Percentiles rank a stretch among this genome's conserved stretches.
These are phyloP conservation scores for Eulemur coronatus DNA, from an alignment of 2,797 vertebrate genomes.

Conservation along the genomic window DNA sequence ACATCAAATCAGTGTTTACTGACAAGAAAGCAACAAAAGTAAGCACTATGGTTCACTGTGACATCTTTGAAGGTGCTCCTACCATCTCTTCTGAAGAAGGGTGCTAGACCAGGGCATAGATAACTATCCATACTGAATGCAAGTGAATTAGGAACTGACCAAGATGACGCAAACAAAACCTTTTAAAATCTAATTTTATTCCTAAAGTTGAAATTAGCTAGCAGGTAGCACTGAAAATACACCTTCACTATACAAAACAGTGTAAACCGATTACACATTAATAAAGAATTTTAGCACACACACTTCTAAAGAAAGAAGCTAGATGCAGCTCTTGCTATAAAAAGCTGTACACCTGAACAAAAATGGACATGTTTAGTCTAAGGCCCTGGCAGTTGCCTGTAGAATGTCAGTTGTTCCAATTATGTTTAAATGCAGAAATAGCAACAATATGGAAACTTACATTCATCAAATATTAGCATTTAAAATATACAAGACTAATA, in stretches of 20 bases:
- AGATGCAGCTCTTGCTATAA: conserved; percentile 67
- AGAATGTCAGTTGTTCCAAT: conserved; percentile 29
- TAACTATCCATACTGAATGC: neutral
- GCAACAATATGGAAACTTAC: conserved; percentile 74
- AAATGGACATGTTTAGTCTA: conserved; percentile 65
- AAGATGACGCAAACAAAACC: neutral
- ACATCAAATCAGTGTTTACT: neutral
- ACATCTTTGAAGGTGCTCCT: neutral
- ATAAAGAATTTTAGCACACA: conserved; percentile 60
- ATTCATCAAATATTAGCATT: conserved; percentile 75
- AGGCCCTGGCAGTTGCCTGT: conserved; percentile 75
- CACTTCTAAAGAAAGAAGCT: conserved; percentile 16
- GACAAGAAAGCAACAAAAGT: neutral
- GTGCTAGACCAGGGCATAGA: too few species aligned
- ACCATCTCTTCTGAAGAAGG: neutral
- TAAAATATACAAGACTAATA: conserved; percentile 43
- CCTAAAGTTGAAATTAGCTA: conserved; percentile 77
- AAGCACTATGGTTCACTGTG: too few species aligned
- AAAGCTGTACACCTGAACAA: conserved; percentile 75
- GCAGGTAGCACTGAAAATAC: conserved; percentile 69
- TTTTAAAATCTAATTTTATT: conserved; percentile 76
- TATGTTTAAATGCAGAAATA: conserved; percentile 41
- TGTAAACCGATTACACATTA: conserved; percentile 35
- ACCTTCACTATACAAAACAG: conserved; percentile 72
- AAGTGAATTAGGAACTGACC: neutral